A percentile compares a stretch with the other conserved stretches of the same genome.
phyloP scores from a whole-genome alignment of 2,113 vertebrate genomes.

The Alethe castanea region DNA sequence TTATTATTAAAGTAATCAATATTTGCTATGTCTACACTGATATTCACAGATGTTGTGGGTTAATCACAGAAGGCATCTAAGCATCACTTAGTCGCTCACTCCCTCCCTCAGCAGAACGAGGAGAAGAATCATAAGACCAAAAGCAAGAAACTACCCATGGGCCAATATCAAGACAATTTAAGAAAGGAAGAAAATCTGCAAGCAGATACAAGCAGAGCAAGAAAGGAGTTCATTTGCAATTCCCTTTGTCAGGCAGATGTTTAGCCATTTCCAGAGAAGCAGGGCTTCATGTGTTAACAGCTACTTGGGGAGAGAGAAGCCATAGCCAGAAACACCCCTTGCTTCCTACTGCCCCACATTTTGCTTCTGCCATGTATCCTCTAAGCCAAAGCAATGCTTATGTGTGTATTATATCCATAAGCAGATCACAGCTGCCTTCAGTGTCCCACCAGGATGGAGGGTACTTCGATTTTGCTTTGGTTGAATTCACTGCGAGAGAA shows the following conservation, averaged over 20 bases:
- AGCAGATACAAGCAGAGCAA: background rate
- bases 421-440: background rate
- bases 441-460: background rate
- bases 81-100: fast-evolving
- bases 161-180: background rate
- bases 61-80: background rate
- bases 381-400: background rate
- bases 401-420: background rate
- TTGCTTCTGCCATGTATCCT: background rate
- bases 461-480: background rate
- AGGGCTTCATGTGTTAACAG: background rate
- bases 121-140: background rate
- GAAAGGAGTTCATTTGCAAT: background rate
- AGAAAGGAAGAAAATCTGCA: background rate
- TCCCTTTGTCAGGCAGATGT: background rate
- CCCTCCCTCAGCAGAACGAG: background rate
- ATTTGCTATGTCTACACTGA: background rate
- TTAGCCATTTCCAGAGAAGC: background rate
- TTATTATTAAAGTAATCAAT: background rate
- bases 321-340: fast-evolving
- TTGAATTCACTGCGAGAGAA: fast-evolving
- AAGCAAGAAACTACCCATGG: background rate
- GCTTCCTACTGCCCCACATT: background rate
- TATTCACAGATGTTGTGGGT: background rate
- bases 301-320: background rate